Evolutionary conservation across 2,113 vertebrate genomes (phyloP).

Genomic region (Danionella cerebrum): DNA sequence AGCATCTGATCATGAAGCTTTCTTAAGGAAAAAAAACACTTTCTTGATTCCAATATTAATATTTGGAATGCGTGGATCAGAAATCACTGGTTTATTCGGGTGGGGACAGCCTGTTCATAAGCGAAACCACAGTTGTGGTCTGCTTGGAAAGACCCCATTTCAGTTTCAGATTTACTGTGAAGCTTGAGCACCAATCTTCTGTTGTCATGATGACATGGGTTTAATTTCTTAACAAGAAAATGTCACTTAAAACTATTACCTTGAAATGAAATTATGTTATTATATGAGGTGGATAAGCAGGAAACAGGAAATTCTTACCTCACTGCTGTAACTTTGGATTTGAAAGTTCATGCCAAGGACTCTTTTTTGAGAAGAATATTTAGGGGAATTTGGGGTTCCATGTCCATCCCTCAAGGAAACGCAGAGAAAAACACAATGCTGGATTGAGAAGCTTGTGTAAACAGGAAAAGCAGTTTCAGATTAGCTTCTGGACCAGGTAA

Average conservation of each 20-base stretch:
- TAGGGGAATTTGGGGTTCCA: not conserved
- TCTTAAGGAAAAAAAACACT: not conserved
- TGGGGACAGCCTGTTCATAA: not conserved
- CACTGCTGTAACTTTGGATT: too few relatives aligned
- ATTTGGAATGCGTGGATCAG: constrained; percentile 7
- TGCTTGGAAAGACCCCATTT: constrained; percentile 17
- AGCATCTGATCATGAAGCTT: constrained; percentile 19
- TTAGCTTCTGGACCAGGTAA: not conserved
- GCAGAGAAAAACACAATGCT: not conserved
- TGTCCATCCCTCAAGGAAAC: not conserved
- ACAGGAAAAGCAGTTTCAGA: not conserved
- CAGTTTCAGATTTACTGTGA: not conserved
- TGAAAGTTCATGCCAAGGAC: not conserved
- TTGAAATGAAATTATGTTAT: not conserved
- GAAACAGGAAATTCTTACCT: too few relatives aligned
- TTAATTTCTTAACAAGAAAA: too few relatives aligned
- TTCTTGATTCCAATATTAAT: not conserved
- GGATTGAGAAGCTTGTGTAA: not conserved
- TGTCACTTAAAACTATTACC: too few relatives aligned
- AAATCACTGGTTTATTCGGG: constrained; percentile 19
- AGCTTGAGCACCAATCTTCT: not conserved
- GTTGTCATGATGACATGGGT: too few relatives aligned
- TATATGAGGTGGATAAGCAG: too few relatives aligned
- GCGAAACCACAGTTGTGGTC: constrained; percentile 13
- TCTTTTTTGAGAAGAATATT: constrained; percentile 2